Percentiles rank a stretch among this genome's conserved stretches.
Evolutionary conservation across 2,113 vertebrate genomes (phyloP).

Genomic region (Stigmatopora nigra): DNA sequence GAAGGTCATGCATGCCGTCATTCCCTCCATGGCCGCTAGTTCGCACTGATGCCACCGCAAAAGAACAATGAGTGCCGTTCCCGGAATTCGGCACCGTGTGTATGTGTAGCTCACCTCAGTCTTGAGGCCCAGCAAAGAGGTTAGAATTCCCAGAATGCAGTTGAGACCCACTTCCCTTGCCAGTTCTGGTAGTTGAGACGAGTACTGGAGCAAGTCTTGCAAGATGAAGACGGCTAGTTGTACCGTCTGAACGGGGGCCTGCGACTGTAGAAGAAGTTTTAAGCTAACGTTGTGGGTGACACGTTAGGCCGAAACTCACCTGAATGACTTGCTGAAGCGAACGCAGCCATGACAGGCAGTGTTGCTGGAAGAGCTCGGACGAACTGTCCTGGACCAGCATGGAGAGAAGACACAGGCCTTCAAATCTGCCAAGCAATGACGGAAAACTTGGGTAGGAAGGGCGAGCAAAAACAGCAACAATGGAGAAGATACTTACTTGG

Average conservation of each 20-base stretch:
- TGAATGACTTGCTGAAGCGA: conserved; percentile 83
- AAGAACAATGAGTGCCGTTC: not conserved
- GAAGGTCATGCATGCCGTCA: conserved; percentile 80
- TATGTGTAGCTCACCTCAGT: conserved; percentile 69
- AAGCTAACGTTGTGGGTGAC: not conserved
- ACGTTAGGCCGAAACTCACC: conserved; percentile 56
- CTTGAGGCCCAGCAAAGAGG: conserved; percentile 81
- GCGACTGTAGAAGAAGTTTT: conserved; percentile 66
- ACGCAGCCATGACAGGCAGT: conserved; percentile 83
- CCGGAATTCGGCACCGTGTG: not conserved
- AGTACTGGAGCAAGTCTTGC: conserved; percentile 78
- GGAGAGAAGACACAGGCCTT: conserved; percentile 81
- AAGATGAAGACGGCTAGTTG: conserved; percentile 76
- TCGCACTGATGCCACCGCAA: conserved; percentile 73
- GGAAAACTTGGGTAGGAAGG: not conserved
- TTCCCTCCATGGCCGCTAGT: conserved; percentile 79
- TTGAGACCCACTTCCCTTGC: conserved; percentile 82
- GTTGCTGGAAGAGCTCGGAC: conserved; percentile 81
- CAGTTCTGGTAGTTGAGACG: conserved; percentile 76
- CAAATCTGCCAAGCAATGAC: conserved; percentile 64
- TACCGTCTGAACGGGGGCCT: conserved; percentile 77
- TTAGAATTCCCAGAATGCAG: conserved; percentile 81
- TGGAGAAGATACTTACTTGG: conserved; percentile 64
- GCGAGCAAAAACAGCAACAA: not conserved
- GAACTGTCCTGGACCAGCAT: conserved; percentile 82